Percentiles rank a stretch among this genome's conserved stretches.
Conservation (phyloP, 2,888 invertebrate species). For the Drosophila ochracea region DNA sequence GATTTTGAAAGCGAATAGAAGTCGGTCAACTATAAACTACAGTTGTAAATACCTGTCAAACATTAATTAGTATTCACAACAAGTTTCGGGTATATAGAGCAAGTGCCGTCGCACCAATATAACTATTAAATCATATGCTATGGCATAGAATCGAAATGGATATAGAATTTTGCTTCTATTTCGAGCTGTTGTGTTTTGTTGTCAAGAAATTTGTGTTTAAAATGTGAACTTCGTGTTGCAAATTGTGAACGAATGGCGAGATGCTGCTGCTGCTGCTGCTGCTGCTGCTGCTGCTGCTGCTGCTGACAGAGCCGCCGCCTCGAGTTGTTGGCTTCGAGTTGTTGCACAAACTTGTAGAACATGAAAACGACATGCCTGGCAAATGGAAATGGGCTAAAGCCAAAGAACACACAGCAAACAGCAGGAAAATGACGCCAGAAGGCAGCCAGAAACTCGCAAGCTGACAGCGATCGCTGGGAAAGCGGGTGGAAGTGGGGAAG, state of each 20-base stretch:
- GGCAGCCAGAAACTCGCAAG: slow-evolving; percentile 27
- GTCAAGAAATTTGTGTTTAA: slow-evolving; percentile 60
- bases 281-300: slow-evolving; percentile 11
- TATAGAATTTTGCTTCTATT: neutral
- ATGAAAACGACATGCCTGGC: slow-evolving; percentile 69
- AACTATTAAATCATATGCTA: neutral
- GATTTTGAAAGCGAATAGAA: neutral
- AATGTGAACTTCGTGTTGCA: slow-evolving; percentile 22
- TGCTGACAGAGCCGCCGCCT: slow-evolving; percentile 21
- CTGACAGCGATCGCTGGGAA: neutral
- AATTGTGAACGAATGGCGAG: slow-evolving; percentile 7
- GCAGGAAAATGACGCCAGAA: slow-evolving; percentile 43
- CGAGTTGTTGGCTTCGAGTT: slow-evolving; percentile 65
- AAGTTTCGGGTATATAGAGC: neutral
- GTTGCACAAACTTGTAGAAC: slow-evolving; percentile 69
- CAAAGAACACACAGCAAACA: slow-evolving; percentile 27
- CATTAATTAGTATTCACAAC: neutral
- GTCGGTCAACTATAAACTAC: neutral
- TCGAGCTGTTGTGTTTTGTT: neutral
- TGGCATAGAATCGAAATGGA: neutral
- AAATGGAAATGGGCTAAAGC: slow-evolving; percentile 48
- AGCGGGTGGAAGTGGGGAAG: neutral
- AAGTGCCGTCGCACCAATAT: neutral
- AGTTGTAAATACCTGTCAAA: neutral
- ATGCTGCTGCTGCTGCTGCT: neutral